Conservation (phyloP, 2,888 invertebrate genomes). For the Unio pictorum region DNA sequence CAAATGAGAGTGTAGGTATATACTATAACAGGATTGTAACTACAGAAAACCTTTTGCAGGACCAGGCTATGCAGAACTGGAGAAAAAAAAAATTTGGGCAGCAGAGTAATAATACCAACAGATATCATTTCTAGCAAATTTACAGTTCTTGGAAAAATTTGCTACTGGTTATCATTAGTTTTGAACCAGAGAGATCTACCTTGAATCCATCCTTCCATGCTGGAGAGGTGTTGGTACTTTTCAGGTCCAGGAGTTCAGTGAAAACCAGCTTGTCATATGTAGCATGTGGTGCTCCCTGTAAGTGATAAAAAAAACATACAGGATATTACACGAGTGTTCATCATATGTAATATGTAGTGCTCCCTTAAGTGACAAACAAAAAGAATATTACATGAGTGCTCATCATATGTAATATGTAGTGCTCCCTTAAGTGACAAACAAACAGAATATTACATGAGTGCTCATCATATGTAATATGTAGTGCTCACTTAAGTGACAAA, state of each 20-base stretch:
- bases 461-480: constrained; percentile 36
- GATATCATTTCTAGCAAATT: neutral
- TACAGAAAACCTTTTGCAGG: too few species aligned
- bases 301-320: neutral
- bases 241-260: constrained; percentile 60
- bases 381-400: constrained; percentile 9
- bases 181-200: constrained; percentile 33
- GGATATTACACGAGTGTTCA: too few species aligned
- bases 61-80: too few species aligned
- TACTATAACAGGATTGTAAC: too few species aligned
- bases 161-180: too few species aligned
- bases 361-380: constrained; percentile 43
- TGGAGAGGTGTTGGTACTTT: constrained; percentile 63
- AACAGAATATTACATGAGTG: neutral
- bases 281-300: constrained; percentile 64
- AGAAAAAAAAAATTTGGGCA: too few species aligned
- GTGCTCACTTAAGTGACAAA: constrained; percentile 52
- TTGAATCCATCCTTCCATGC: constrained; percentile 68
- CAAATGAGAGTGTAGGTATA: too few species aligned
- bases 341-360: constrained; percentile 55
- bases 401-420: constrained; percentile 66
- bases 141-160: too few species aligned
- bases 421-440: constrained; percentile 48
- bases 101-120: too few species aligned
- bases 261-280: constrained; percentile 66